These are phyloP conservation scores for Pterocles gutturalis DNA, from an alignment of 2,113 vertebrate genomes.

Conservation along the genomic window DNA sequence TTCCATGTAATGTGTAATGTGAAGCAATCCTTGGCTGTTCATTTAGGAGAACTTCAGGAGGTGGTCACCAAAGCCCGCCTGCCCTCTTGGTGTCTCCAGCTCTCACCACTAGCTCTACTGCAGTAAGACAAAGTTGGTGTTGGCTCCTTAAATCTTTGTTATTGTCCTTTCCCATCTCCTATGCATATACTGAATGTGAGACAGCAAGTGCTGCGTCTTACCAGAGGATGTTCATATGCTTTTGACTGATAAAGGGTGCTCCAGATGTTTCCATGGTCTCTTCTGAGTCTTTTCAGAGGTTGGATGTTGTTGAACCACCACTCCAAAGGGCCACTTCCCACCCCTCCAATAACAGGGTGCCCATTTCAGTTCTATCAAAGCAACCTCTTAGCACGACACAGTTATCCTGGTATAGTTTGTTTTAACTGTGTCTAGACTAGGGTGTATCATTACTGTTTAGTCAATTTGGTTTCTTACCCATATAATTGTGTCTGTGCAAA, in stretches of 20 bases:
- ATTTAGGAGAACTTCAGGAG: not conserved
- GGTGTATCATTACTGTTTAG: not conserved
- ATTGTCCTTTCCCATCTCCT: not conserved
- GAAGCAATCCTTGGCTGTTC: not conserved
- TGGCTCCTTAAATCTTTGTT: not conserved
- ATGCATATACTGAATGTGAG: not conserved
- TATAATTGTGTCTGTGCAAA: not conserved
- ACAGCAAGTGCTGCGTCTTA: not conserved
- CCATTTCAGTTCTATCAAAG: not conserved
- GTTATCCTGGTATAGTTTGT: not conserved
- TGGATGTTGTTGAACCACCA: not conserved
- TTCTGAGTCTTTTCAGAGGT: not conserved
- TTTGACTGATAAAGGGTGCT: not conserved
- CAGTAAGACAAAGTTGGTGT: fast-evolving
- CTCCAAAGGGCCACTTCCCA: not conserved
- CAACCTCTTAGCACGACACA: not conserved
- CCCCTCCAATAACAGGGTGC: not conserved
- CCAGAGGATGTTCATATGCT: not conserved
- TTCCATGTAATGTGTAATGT: not conserved
- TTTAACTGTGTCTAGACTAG: conserved; percentile 33
- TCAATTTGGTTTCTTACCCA: not conserved
- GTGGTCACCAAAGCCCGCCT: not conserved
- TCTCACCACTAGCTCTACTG: not conserved
- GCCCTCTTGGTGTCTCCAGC: not conserved
- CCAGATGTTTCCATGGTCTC: not conserved